Conservation (phyloP, 2,113 vertebrate genomes). For the Bos javanicus region DNA sequence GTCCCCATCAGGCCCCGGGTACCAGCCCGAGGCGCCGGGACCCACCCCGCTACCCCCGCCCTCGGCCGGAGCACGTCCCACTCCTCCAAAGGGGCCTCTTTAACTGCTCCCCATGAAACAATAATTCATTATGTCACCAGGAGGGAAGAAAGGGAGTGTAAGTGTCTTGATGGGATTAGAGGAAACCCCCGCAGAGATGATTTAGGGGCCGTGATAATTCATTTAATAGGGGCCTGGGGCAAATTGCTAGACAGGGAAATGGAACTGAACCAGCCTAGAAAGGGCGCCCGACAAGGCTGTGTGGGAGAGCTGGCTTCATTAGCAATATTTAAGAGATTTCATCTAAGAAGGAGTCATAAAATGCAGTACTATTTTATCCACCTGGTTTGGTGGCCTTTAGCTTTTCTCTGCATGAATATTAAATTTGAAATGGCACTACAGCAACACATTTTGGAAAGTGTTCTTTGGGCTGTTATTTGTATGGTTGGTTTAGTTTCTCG, state of each 20-base stretch:
- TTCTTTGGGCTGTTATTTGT: constrained; percentile 89
- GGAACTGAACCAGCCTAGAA: constrained; percentile 81
- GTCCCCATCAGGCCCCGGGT: neutral
- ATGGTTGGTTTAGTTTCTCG: constrained; percentile 89
- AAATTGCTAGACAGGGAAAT: constrained; percentile 87
- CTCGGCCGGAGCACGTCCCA: constrained; percentile 70
- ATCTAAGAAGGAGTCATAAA: constrained; percentile 86
- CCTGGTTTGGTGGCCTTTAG: constrained; percentile 87
- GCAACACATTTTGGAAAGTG: constrained; percentile 85
- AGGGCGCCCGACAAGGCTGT: constrained; percentile 79
- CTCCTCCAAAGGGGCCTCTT: constrained; percentile 82
- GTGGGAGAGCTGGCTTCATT: constrained; percentile 84
- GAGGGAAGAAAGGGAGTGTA: constrained; percentile 84
- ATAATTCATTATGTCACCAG: constrained; percentile 87
- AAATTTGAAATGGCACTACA: constrained; percentile 83
- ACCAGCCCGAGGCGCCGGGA: constrained; percentile 47
- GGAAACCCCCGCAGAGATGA: constrained; percentile 86
- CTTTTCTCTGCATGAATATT: constrained; percentile 85
- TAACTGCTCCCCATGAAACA: constrained; percentile 87
- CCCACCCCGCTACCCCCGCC: constrained; percentile 69
- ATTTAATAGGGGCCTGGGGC: constrained; percentile 88
- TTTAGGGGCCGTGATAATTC: constrained; percentile 90
- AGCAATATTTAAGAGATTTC: constrained; percentile 89
- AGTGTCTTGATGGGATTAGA: constrained; percentile 90
- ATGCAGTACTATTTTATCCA: constrained; percentile 84